Conservation (phyloP, 2,113 vertebrate genomes). For the Morphnarchus princeps region DNA sequence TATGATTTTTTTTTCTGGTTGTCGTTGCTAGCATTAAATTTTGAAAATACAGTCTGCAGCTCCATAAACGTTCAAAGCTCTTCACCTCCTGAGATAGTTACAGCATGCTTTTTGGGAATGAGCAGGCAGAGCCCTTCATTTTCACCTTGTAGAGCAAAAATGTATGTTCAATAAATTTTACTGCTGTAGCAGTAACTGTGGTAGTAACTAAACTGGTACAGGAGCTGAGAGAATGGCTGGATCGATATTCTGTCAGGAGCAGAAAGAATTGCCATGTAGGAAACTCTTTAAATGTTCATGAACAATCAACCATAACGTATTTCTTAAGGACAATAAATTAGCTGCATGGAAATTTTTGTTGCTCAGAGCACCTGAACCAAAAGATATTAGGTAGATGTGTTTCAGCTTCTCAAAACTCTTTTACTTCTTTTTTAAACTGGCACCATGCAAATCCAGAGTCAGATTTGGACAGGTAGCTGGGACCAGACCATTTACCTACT, state of each 20-base stretch:
- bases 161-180: constrained; percentile 16
- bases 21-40: background rate
- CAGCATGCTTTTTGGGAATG: background rate
- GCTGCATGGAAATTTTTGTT: background rate
- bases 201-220: background rate
- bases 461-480: background rate
- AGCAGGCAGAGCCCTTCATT: background rate
- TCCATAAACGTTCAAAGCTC: background rate
- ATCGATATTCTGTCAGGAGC: background rate
- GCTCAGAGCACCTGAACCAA: background rate
- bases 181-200: background rate
- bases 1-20: background rate
- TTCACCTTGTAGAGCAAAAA: constrained; percentile 10
- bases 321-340: background rate
- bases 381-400: background rate
- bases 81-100: background rate
- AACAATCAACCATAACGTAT: background rate
- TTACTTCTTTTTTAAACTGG: background rate
- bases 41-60: background rate
- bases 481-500: background rate
- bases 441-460: background rate
- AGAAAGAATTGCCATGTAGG: background rate
- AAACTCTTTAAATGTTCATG: background rate
- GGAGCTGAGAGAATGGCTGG: background rate
- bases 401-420: background rate